A percentile compares a stretch with the other conserved stretches of the same genome.
Conservation (phyloP, 1,140 invertebrate species). For the Nylanderia fulva region DNA sequence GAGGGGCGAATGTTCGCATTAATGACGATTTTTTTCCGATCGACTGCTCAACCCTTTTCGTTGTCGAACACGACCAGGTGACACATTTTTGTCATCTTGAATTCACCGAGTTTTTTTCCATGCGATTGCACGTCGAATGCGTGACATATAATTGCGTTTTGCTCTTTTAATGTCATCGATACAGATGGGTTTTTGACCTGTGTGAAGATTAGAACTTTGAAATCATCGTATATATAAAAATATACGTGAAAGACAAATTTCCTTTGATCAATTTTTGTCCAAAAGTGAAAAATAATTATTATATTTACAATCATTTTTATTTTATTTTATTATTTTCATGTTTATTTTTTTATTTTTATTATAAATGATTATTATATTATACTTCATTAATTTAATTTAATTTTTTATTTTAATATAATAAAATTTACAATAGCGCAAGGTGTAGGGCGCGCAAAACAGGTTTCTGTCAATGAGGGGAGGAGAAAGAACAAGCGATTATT, state of each 20-base stretch:
- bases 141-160: conserved; percentile 72
- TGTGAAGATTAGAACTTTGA: not conserved
- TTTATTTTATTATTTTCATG: no score
- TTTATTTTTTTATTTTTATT: no score
- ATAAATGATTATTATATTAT: no score
- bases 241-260: not conserved
- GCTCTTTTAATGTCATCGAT: not conserved
- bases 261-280: not conserved
- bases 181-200: not conserved
- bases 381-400: no score
- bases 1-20: not conserved
- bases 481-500: conserved; percentile 71
- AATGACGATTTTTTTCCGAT: conserved; percentile 65
- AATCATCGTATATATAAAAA: not conserved
- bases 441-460: conserved; percentile 67
- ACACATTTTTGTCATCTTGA: conserved; percentile 72
- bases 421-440: conserved; percentile 12
- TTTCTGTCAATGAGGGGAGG: conserved; percentile 54
- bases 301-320: no score
- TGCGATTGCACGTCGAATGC: conserved; percentile 77
- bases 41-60: conserved; percentile 75
- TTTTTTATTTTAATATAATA: no score
- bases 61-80: conserved; percentile 77
- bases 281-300: no score
- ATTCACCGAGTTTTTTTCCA: conserved; percentile 72